Base-by-base conservation (phyloP, 1,140 invertebrate species). In the Ips typographus region DNA sequence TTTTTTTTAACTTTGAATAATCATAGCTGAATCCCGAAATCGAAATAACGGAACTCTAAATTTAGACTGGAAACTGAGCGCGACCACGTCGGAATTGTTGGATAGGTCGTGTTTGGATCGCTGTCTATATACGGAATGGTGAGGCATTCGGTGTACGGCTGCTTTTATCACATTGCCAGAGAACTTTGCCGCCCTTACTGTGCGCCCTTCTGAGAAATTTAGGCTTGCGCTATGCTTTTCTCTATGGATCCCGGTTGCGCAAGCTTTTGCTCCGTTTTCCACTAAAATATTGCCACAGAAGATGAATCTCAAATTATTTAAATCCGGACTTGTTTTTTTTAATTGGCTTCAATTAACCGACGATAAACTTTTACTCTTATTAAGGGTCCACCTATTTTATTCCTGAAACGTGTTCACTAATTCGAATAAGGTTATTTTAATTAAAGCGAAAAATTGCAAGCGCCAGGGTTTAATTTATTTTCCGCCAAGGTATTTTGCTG, bases 81-180 rank as follows among this genome's bases (percentile, higher is more conserved):
- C 57, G 56, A 60, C 47, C 60, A 52, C 55, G 42, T 37, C 66
- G 58, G 55, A 56, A 70, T 57, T 51, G 44, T 62, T 47, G 68
- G 55, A 49, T 51, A 64, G 68, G 60, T 70, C 61, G 61, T 58
- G 52, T 70, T 58, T 41, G 7, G 36, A 70, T 40, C 60, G 61
- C 52, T 64, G 51, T 64, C 49, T 59, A 55, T 44, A 64, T 44
- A 59, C 68, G 42, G 61, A 70, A 70, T 70, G 68, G 53, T 2
- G 52, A 62, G 52, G 55, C 52, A 47, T 53, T 55, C 64, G 38
- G 41, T 41, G 56, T 65, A 39, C 69, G 69, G 63, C 40, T 39
- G 62, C 69, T 71, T 71, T 71, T 71, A 71, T 71, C 55, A 61
- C 68, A 64, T 70, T 71, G 55, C 69, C 57, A 52, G 69, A 71